These are phyloP conservation scores for Physeter macrocephalus DNA, from an alignment of 2,113 vertebrate species.

Conservation along the genomic window DNA sequence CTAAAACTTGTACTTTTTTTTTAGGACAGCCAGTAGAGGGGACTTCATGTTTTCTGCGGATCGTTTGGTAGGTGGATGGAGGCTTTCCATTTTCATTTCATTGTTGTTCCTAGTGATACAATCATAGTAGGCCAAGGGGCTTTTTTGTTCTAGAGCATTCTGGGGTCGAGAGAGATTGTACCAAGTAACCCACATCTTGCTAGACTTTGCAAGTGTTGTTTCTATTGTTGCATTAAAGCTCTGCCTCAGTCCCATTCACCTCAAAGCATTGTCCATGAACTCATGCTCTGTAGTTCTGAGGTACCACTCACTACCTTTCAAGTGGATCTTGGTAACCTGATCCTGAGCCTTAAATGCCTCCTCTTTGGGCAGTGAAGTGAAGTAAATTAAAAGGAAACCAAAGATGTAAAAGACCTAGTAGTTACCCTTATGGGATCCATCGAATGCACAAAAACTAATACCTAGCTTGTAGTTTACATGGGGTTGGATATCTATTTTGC, in stretches of 20 bases:
- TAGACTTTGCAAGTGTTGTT: constrained; percentile 14
- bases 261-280: neutral
- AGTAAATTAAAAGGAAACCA: constrained; percentile 18
- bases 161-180: neutral
- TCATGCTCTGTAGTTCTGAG: constrained; percentile 25
- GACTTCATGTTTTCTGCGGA: constrained; percentile 98
- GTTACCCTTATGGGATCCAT: neutral
- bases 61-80: constrained; percentile 89
- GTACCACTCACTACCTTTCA: neutral
- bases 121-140: neutral
- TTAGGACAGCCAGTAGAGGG: constrained; percentile 95
- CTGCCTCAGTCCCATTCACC: neutral
- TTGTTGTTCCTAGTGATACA: neutral
- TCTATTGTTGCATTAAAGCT: constrained; percentile 15
- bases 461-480: neutral
- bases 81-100: constrained; percentile 62
- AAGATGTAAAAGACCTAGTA: neutral
- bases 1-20: constrained; percentile 60
- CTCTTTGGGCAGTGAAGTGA: constrained; percentile 16
- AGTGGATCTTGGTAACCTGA: neutral
- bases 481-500: neutral
- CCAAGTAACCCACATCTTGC: neutral
- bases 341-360: constrained; percentile 18
- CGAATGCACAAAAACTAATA: neutral
- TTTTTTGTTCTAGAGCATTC: neutral